phyloP scores from a whole-genome alignment of 2,888 invertebrate genomes.

The Aphrophora alni region DNA sequence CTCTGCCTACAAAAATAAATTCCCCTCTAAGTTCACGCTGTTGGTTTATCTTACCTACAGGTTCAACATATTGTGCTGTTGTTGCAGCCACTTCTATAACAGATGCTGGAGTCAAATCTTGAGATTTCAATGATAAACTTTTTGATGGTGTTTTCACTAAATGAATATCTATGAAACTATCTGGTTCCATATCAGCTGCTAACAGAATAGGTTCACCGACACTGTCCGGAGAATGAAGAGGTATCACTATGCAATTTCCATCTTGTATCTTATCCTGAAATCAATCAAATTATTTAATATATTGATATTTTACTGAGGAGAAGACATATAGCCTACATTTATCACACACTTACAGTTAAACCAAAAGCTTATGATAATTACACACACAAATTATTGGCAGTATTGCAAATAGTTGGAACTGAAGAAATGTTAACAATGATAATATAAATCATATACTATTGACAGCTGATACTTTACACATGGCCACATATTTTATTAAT shows the following conservation, averaged over 20 bases:
- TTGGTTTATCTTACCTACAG: not conserved
- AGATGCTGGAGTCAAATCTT: not conserved
- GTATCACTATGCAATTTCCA: constrained; percentile 70
- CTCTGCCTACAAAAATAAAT: too few species aligned
- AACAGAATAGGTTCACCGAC: constrained; percentile 38
- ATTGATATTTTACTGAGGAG: not conserved
- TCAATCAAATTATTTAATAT: too few species aligned
- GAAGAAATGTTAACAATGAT: too few species aligned
- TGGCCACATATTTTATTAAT: too few species aligned
- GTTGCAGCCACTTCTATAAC: not conserved
- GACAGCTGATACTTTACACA: too few species aligned
- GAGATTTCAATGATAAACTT: not conserved
- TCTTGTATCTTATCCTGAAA: constrained; percentile 42
- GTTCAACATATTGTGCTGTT: not conserved
- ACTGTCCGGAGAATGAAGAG: constrained; percentile 65
- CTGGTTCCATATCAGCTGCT: not conserved
- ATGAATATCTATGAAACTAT: not conserved
- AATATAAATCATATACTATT: too few species aligned
- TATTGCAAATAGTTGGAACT: too few species aligned
- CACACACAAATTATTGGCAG: too few species aligned
- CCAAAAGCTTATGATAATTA: too few species aligned
- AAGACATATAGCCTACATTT: too few species aligned
- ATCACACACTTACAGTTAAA: too few species aligned
- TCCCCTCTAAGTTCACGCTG: too few species aligned
- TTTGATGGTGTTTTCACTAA: not conserved